phyloP scores from a whole-genome alignment of 2,888 invertebrate species.

The Ephialtes manifestator region DNA sequence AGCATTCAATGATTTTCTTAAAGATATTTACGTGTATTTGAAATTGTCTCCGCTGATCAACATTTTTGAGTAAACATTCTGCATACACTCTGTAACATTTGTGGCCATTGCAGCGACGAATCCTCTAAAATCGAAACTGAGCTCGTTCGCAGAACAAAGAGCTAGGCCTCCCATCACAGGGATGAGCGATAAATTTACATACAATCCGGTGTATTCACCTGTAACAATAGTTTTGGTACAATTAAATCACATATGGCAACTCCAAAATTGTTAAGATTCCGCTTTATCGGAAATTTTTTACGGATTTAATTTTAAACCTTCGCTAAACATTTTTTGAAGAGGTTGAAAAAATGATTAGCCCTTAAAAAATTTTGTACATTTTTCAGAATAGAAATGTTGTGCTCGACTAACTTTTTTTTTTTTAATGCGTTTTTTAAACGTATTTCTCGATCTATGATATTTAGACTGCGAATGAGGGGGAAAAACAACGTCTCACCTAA shows the following conservation, averaged over 20 bases:
- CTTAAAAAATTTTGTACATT: no score
- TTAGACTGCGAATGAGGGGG: neutral
- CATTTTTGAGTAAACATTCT: constrained; percentile 93
- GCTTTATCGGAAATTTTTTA: no score
- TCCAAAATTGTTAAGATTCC: no score
- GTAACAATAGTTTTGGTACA: constrained; percentile 67
- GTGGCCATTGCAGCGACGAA: constrained; percentile 92
- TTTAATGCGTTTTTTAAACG: no score
- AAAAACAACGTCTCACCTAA: constrained; percentile 86
- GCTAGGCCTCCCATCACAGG: constrained; percentile 93
- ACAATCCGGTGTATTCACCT: constrained; percentile 90
- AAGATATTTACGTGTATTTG: constrained; percentile 90
- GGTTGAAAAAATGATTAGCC: no score
- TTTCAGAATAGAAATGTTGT: no score
- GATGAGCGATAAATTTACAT: constrained; percentile 91
- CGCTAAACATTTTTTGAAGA: no score
- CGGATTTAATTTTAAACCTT: no score
- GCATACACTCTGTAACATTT: constrained; percentile 93
- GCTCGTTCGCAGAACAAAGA: constrained; percentile 92
- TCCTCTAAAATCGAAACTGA: constrained; percentile 91
- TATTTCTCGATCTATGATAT: no score
- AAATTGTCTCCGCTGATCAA: constrained; percentile 91
- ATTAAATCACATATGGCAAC: no score
- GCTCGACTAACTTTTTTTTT: no score
- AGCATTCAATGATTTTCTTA: no score